Evolutionary conservation across 2,888 invertebrate species (phyloP), one percentile per base, ranked within the genome.

Genomic region (Cephus sareptanus): DNA sequence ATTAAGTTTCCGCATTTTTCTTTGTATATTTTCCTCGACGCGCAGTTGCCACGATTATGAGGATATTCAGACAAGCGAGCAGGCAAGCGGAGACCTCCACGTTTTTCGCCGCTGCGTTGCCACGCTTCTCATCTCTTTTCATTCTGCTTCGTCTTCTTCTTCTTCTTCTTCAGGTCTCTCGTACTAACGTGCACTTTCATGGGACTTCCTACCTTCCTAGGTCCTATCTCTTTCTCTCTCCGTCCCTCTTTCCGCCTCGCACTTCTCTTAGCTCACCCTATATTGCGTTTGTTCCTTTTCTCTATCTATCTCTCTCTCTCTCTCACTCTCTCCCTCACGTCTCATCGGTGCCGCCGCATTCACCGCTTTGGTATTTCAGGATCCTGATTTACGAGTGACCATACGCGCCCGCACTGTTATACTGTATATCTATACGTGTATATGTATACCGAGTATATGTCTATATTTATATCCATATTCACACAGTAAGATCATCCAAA

Each of bases 271-370:
- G 15, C 15, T 6, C 15, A 1, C 40, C 15, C 40, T 40, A 40
- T 40, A 40, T 40, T 30, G 15, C 9, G n/a, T 71, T 30, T 33
- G 23, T 13, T 31, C 6, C 33, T n/a, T 70, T n/a, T 70, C 11
- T 35, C 35, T 35, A 0, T 76, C 31, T 68, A 35, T 56, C 35
- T 73, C 68, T 56, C 35, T 68, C 34, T 75, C 11, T 75, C 31
- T 76, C 31, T 56, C 68, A 34, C 35, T 73, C 68, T 56, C 35
- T 73, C 35, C 71, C n/a, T 78, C 31, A 15, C 40, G 71, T 71
- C 30, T 33, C 33, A 71, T 71, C 30, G 15, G 31, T 71, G 31
- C 71, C 71, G 71, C 33, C 71, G 13, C n/a, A n/a, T 33, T 31
- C 71, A 31, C 23, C 30, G 31, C 33, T 33, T 71, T 33, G 33